Evolutionary conservation across 2,797 vertebrate species (phyloP).

Genomic region (Salmo trutta): DNA sequence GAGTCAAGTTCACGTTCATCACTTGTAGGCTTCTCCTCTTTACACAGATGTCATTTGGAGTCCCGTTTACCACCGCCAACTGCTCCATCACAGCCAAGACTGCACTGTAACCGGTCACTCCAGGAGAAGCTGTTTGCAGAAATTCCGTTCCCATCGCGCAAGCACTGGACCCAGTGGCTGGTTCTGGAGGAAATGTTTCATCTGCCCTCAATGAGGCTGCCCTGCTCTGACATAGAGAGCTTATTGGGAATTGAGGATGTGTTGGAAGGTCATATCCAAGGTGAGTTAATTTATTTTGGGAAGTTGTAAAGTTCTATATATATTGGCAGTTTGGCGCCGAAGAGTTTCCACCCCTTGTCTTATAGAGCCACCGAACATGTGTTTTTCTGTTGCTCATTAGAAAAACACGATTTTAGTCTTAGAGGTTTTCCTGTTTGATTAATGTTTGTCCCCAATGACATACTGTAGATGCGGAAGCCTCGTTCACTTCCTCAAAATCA

Average conservation of each 20-base stretch:
- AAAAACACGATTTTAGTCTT: too few relatives aligned
- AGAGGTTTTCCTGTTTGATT: too few relatives aligned
- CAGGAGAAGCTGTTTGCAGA: slow-evolving; percentile 65
- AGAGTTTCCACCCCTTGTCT: too few relatives aligned
- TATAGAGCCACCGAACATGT: too few relatives aligned
- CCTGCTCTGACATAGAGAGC: slow-evolving; percentile 44
- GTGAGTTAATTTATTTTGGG: slow-evolving; percentile 21
- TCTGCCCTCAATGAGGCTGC: slow-evolving; percentile 52
- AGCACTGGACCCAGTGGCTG: slow-evolving; percentile 56
- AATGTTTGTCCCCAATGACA: too few relatives aligned
- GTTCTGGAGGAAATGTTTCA: slow-evolving; percentile 62
- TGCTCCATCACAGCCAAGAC: slow-evolving; percentile 40
- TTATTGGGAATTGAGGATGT: slow-evolving; percentile 56
- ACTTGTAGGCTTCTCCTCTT: background rate
- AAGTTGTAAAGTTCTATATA: too few relatives aligned
- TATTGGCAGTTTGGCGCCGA: too few relatives aligned
- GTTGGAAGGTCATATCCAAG: slow-evolving; percentile 49
- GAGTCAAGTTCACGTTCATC: background rate
- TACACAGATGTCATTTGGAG: slow-evolving; percentile 49
- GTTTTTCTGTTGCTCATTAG: too few relatives aligned
- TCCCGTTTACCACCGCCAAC: slow-evolving; percentile 38
- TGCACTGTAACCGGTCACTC: slow-evolving; percentile 63
- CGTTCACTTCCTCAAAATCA: too few relatives aligned
- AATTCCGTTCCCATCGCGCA: slow-evolving; percentile 1
- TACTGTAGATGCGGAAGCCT: too few relatives aligned